phyloP scores from a whole-genome alignment of 2,797 vertebrate species.

The Gallinago solitaria region DNA sequence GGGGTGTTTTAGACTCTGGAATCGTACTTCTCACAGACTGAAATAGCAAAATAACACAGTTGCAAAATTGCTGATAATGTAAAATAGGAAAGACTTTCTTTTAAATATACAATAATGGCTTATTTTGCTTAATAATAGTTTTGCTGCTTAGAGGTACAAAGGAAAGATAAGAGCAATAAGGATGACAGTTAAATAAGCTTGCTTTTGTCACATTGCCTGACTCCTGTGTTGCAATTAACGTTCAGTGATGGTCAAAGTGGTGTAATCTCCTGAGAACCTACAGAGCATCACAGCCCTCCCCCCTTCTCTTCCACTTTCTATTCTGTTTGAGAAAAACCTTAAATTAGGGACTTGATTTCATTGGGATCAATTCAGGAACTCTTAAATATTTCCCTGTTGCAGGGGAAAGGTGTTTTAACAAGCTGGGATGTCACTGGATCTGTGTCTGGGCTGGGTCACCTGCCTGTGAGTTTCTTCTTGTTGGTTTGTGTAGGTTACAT shows the following conservation, averaged over 20 bases:
- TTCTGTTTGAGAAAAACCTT: not conserved
- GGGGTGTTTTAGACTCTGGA: not conserved
- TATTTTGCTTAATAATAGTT: not conserved
- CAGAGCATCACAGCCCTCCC: too few relatives aligned
- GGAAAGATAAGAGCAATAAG: not conserved
- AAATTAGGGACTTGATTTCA: not conserved
- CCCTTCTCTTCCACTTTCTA: not conserved
- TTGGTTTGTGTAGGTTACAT: not conserved
- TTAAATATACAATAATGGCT: not conserved
- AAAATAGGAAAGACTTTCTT: not conserved
- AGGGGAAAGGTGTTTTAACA: not conserved
- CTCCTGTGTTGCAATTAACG: slow-evolving; percentile 15
- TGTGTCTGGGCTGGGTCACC: not conserved
- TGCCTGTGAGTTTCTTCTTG: not conserved
- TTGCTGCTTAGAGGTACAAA: not conserved
- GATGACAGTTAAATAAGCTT: not conserved
- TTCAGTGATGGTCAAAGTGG: not conserved
- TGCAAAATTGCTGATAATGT: not conserved
- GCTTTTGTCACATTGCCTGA: not conserved
- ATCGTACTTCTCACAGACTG: not conserved
- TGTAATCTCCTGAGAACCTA: not conserved
- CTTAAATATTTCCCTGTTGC: not conserved
- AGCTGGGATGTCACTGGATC: not conserved
- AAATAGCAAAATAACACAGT: not conserved
- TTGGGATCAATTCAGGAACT: not conserved